Base-by-base conservation (phyloP, 1,140 invertebrate species). In the Plutomurus gul region DNA sequence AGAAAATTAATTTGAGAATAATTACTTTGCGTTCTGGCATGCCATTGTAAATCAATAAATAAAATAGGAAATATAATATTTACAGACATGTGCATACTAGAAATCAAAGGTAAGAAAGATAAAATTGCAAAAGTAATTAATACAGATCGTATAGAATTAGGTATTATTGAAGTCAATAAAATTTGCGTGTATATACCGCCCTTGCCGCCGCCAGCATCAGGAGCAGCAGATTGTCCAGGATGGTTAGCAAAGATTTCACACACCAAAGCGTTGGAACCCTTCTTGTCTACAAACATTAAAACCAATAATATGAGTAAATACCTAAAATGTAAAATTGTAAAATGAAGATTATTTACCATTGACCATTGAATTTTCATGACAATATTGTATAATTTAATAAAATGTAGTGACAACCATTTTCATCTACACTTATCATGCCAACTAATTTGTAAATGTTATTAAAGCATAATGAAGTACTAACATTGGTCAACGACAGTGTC, bases 401-500 rank as follows among this genome's bases (percentile, higher is more conserved):
- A n/a, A n/a, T n/a, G n/a, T n/a, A n/a, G n/a, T n/a, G n/a, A n/a
- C n/a, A n/a, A n/a, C n/a, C n/a, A n/a, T n/a, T n/a, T n/a, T n/a
- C n/a, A n/a, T n/a, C n/a, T n/a, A n/a, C n/a, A n/a, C n/a, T n/a
- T n/a, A n/a, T n/a, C n/a, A n/a, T n/a, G n/a, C n/a, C n/a, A n/a
- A n/a, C n/a, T n/a, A n/a, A n/a, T n/a, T n/a, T n/a, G n/a, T n/a
- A n/a, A n/a, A n/a, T n/a, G n/a, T n/a, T n/a, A n/a, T n/a, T n/a
- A n/a, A n/a, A n/a, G n/a, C n/a, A n/a, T n/a, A n/a, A n/a, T n/a
- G n/a, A n/a, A n/a, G n/a, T n/a, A n/a, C n/a, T n/a, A n/a, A n/a
- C n/a, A 95, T 86, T 96, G 93, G 85, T 98, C 95, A 84, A 99
- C 96, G 80, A 98, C 96, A 82, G 95, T 97, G 91, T 99, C 96